Percentiles rank a stretch among this genome's conserved stretches.
phyloP scores from a whole-genome alignment of 2,113 vertebrate genomes.

The Aspidoscelis tigris region DNA sequence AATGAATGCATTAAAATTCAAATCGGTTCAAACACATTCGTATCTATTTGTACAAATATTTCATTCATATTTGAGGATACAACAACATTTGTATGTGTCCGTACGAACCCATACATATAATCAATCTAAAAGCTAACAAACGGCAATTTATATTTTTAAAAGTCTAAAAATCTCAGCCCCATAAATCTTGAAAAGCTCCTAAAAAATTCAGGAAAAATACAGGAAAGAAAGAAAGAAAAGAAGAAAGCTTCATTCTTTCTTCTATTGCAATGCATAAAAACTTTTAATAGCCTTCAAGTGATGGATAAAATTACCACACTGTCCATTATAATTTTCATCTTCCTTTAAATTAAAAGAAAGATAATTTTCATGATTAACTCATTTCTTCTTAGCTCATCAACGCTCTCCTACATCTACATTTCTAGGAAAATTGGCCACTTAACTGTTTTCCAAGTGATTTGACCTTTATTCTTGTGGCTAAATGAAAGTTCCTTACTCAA shows the following conservation, averaged over 20 bases:
- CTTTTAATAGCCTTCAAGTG: constrained; percentile 15
- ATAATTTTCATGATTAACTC: constrained; percentile 43
- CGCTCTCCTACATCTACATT: constrained; percentile 29
- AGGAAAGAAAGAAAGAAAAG: background rate
- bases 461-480: constrained; percentile 30
- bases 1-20: too few relatives aligned
- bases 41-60: too few relatives aligned
- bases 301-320: constrained; percentile 19
- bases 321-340: constrained; percentile 31
- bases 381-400: constrained; percentile 29
- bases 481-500: constrained; percentile 11
- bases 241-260: background rate
- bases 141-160: too few relatives aligned
- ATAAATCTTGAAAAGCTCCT: background rate
- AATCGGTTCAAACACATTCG: too few relatives aligned
- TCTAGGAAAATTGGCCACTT: constrained; percentile 25
- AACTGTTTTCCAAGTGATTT: constrained; percentile 24
- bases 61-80: too few relatives aligned
- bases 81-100: too few relatives aligned
- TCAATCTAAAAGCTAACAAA: too few relatives aligned
- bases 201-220: background rate
- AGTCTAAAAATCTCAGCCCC: background rate
- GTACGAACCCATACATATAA: too few relatives aligned
- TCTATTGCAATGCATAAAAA: constrained; percentile 21
- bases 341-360: constrained; percentile 32